These are phyloP conservation scores for Papilio gigon DNA, from an alignment of 2,888 invertebrate genomes.

Conservation along the genomic window DNA sequence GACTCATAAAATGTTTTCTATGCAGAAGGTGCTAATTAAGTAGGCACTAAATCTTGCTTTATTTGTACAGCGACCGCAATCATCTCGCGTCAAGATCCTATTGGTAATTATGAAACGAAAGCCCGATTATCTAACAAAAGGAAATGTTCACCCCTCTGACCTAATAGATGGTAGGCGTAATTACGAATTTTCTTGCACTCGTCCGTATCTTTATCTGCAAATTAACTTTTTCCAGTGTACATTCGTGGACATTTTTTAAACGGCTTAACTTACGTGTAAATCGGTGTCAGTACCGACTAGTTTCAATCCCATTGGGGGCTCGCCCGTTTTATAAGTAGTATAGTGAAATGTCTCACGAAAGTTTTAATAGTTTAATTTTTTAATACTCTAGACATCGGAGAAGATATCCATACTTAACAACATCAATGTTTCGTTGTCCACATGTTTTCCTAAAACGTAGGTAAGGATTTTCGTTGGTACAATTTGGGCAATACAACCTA, in stretches of 20 bases:
- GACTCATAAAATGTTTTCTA: conserved; percentile 32
- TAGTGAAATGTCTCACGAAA: too few relatives aligned
- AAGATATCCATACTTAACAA: neutral
- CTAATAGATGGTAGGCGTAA: neutral
- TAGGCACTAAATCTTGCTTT: conserved; percentile 32
- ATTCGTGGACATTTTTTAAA: neutral
- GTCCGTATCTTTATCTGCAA: neutral
- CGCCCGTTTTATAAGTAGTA: too few relatives aligned
- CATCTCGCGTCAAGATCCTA: conserved; percentile 6
- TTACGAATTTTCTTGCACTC: neutral
- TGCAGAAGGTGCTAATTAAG: conserved; percentile 37
- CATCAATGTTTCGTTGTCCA: too few relatives aligned
- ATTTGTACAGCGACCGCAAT: conserved; percentile 31
- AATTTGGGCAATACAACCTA: too few relatives aligned
- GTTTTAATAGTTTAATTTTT: neutral
- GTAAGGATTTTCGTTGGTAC: too few relatives aligned
- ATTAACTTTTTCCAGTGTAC: neutral
- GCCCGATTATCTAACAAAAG: neutral
- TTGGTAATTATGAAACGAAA: neutral
- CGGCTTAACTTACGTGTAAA: too few relatives aligned
- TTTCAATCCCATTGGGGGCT: too few relatives aligned
- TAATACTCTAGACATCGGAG: neutral
- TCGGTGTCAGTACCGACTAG: too few relatives aligned
- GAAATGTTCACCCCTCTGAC: neutral
- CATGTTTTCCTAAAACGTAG: too few relatives aligned